Base-by-base conservation (phyloP, 2,797 vertebrate genomes). In the Microhierax caerulescens region DNA sequence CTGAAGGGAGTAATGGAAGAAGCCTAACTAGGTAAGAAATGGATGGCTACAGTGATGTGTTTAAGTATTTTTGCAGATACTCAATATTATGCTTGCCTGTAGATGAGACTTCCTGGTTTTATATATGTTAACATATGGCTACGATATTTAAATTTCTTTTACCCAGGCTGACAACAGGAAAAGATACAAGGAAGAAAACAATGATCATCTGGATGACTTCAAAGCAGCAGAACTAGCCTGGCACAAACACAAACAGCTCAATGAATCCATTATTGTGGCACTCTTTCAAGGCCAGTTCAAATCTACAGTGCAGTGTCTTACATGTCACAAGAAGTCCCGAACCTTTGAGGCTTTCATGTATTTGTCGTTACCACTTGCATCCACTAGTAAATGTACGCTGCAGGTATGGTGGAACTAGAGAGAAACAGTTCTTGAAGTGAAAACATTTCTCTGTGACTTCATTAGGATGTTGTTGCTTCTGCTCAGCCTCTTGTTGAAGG, bases 271-370 rank as follows among this genome's bases (percentile, higher is more conserved):
- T 68, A 99, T 99, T 11, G 99, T 99, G 28, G 98, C 99, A 0
- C 98, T 99, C 83, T 99, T 99, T 90, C 99, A 99, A 98, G 99
- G 99, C 18, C 99, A 99, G 96, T 99, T 99, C 98, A 99, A 99
- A 90, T 99, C 99, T 83, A 99, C 99, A 0, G 99, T 99, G 78
- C 99, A 99, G 98, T 99, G 99, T 98, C 98, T 99, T 89, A 99
- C 99, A 2, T 99, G 99, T 96, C 99, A 99, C 93, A 99, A 98
- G 97, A 99, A 99, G 97, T 99, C 99, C 9, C 98, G 99, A 85
- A 99, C 99, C 22, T 99, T 99, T 75, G 99, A 99, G 98, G 99
- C 99, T 69, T 99, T 99, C 90, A 99, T 99, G 99, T 99, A 99
- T 93, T 98, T 99, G 95, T 99, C 99, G 0, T 97, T 99, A 57